Percentiles rank a stretch among this genome's conserved stretches.
phyloP scores from a whole-genome alignment of 2,797 vertebrate species.

The Oryzias sinensis region DNA sequence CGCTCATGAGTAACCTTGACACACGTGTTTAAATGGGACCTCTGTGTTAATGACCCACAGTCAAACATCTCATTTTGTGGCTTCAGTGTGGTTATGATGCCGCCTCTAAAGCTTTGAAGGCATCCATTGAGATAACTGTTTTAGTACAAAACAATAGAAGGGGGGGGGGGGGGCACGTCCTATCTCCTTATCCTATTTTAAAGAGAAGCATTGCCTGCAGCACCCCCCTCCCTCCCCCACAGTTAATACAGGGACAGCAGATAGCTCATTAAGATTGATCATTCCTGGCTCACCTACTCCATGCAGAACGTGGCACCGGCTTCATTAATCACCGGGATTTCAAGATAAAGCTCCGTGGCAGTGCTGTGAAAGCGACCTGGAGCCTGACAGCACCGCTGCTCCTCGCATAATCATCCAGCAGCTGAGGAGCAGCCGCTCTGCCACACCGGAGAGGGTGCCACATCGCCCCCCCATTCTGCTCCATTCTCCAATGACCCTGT shows the following conservation, averaged over 20 bases:
- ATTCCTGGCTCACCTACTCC: conserved; percentile 65
- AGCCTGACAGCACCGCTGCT: conserved; percentile 66
- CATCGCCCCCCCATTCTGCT: conserved; percentile 37
- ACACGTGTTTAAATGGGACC: conserved; percentile 12
- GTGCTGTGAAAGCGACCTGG: conserved; percentile 31
- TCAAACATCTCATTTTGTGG: conserved; percentile 44
- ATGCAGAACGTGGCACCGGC: conserved; percentile 53
- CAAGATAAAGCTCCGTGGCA: conserved; percentile 67
- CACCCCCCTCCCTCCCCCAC: conserved; percentile 45
- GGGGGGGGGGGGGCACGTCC: conserved; percentile 14
- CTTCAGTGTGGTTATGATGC: conserved; percentile 12
- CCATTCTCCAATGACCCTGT: conserved; percentile 24
- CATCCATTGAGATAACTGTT: conserved; percentile 61
- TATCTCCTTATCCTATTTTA: conserved; percentile 75
- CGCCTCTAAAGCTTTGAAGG: conserved; percentile 41
- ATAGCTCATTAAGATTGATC: conserved; percentile 85
- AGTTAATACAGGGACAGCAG: conserved; percentile 74
- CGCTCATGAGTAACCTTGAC: conserved; percentile 33
- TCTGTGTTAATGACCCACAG: conserved; percentile 39
- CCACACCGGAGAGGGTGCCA: conserved; percentile 34
- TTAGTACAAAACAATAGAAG: background rate
- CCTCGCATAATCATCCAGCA: conserved; percentile 51
- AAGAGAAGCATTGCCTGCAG: conserved; percentile 65
- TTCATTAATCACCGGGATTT: conserved; percentile 81
- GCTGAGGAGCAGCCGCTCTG: conserved; percentile 36